Conservation (phyloP, 2,113 vertebrate genomes). For the Cheirogaleus medius region DNA sequence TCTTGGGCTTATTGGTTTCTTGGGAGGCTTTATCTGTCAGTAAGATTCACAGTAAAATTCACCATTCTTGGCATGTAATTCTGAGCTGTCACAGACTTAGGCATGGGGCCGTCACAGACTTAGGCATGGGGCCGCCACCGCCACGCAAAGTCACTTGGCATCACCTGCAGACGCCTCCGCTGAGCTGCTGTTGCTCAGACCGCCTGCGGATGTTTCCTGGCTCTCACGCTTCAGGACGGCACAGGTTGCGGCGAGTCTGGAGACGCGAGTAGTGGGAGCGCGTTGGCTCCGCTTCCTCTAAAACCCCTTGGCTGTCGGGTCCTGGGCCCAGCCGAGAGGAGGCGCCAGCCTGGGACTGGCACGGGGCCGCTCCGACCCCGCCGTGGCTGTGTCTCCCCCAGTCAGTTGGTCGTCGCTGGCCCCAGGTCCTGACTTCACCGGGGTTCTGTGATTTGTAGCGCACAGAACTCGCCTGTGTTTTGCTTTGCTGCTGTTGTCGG, state of each 20-base stretch:
- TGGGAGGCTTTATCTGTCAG: neutral
- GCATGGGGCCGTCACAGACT: too few relatives aligned
- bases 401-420: too few relatives aligned
- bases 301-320: fast-evolving
- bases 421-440: fast-evolving
- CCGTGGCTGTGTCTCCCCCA: fast-evolving
- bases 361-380: fast-evolving
- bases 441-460: neutral
- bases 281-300: neutral
- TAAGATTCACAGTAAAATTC: fast-evolving
- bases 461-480: fast-evolving
- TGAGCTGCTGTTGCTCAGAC: fast-evolving
- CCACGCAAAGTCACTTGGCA: too few relatives aligned
- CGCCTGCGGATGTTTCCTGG: neutral
- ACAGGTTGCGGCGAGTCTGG: fast-evolving
- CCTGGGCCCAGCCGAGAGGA: neutral
- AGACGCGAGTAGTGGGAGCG: neutral
- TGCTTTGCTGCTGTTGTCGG: neutral
- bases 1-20: too few relatives aligned
- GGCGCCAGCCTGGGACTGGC: too few relatives aligned
- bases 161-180: fast-evolving
- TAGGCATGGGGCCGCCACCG: neutral
- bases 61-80: neutral
- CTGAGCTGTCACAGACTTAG: neutral
- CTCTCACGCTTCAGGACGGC: fast-evolving